A percentile compares a stretch with the other conserved stretches of the same genome.
Conservation (phyloP, 2,797 vertebrate genomes). For the Coreius guichenoti region DNA sequence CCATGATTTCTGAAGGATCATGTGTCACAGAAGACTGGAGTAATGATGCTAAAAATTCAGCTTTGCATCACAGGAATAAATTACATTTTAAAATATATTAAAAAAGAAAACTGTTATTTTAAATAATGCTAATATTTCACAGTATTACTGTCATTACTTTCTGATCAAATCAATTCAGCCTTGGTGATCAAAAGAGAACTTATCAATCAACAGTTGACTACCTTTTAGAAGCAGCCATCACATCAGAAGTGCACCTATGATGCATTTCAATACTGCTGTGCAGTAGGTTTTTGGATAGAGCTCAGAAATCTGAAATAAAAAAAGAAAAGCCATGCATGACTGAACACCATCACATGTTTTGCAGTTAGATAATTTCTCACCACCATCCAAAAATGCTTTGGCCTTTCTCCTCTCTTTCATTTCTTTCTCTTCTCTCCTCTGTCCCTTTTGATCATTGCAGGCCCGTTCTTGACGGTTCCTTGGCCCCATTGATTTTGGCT, state of each 20-base stretch:
- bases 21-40: neutral
- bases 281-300: neutral
- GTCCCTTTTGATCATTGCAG: constrained; percentile 42
- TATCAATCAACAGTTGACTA: neutral
- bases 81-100: no score
- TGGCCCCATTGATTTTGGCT: constrained; percentile 51
- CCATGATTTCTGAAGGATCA: neutral
- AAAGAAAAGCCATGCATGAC: neutral
- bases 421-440: constrained; percentile 19
- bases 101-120: no score
- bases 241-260: neutral
- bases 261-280: neutral
- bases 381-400: neutral
- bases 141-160: neutral
- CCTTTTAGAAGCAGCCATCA: neutral
- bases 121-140: no score
- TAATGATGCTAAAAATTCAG: neutral
- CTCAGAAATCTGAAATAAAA: constrained; percentile 1
- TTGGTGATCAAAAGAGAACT: neutral
- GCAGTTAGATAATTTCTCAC: constrained; percentile 17
- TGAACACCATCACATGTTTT: constrained; percentile 30
- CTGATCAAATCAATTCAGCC: neutral
- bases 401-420: constrained; percentile 23
- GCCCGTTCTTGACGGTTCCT: constrained; percentile 33
- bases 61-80: no score